A percentile compares a stretch with the other conserved stretches of the same genome.
phyloP scores from a whole-genome alignment of 2,888 invertebrate genomes.

The Nephrotoma flavescens region DNA sequence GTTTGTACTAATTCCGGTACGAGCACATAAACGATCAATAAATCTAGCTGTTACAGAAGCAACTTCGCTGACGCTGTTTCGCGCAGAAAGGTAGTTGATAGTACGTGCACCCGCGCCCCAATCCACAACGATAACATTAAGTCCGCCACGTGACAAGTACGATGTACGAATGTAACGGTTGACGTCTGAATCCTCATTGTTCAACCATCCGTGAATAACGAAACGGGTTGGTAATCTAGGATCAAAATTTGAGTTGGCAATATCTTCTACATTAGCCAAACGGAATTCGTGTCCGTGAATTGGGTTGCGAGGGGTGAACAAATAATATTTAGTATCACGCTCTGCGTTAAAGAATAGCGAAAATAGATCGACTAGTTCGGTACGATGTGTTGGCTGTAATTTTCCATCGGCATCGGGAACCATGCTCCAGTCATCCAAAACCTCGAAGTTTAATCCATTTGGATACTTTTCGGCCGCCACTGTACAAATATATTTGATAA shows the following conservation, averaged over 20 bases:
- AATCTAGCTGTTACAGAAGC: neutral
- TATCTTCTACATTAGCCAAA: slow-evolving; percentile 8
- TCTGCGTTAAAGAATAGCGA: slow-evolving; percentile 8
- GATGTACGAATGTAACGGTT: slow-evolving; percentile 12
- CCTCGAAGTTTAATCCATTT: neutral
- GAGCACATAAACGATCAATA: neutral
- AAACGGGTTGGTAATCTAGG: slow-evolving; percentile 14
- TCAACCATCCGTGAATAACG: slow-evolving; percentile 15
- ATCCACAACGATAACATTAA: slow-evolving; percentile 25
- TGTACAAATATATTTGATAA: neutral
- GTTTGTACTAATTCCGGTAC: slow-evolving; percentile 15
- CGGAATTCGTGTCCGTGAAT: slow-evolving; percentile 9
- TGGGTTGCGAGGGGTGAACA: slow-evolving; percentile 24
- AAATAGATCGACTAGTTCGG: neutral
- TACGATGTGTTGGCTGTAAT: slow-evolving; percentile 6
- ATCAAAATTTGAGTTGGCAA: slow-evolving; percentile 16
- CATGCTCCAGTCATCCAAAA: slow-evolving; percentile 7
- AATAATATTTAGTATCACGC: slow-evolving; percentile 27
- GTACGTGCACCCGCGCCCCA: slow-evolving; percentile 25
- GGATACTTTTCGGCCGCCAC: neutral
- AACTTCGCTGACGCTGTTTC: slow-evolving; percentile 12
- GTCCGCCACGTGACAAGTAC: slow-evolving; percentile 21
- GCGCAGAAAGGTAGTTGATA: slow-evolving; percentile 23
- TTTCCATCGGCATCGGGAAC: slow-evolving; percentile 8
- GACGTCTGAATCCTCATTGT: slow-evolving; percentile 16